Evolutionary conservation across 2,888 invertebrate genomes (phyloP), one percentile per base, ranked within the genome.

Genomic region (Fragum sueziense): DNA sequence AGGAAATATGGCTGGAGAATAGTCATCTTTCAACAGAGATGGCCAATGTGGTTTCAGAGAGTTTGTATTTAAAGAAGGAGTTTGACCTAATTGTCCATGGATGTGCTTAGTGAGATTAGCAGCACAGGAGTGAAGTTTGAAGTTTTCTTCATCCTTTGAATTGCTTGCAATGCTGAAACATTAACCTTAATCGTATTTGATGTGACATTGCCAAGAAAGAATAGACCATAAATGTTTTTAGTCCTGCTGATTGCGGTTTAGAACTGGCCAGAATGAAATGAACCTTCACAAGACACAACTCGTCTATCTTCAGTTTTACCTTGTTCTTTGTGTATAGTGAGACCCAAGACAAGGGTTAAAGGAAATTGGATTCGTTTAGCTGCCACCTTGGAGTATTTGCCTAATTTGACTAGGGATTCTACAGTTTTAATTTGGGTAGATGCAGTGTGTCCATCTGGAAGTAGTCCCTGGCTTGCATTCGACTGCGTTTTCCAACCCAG

Each of bases 261-360:
- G 54, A 73, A 78, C 37, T 78, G 69, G 4, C 73, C 78, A 33
- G 17, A 51, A n/a, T n/a, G 29, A 52, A 78, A 78, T 22, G 22
- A 29, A 4, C 78, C 59, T 47, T 47, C 1, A 69, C 67, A 71
- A n/a, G 73, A 78, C 4, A 73, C 54, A 33, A 73, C 78, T 74
- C 47, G 34, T 25, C 20, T 33, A 34, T 73, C 57, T 73, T 78
- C 75, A n/a, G 79, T 79, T 62, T 74, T 76, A 27, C 80, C 68
- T 33, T 80, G 80, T 34, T 76, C 76, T 37, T 80, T 80, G 33
- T 80, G 80, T 57, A 72, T 72, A 11, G 76, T 80, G 20, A 71
- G 57, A 34, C 72, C 79, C 75, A 74, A 79, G 20, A 73, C 80
- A 2, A 76, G 73, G 33, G 25, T 20, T 17, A 76, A 57, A 25